Conservation (phyloP, 2,113 vertebrate species). For the Serinus canaria region DNA sequence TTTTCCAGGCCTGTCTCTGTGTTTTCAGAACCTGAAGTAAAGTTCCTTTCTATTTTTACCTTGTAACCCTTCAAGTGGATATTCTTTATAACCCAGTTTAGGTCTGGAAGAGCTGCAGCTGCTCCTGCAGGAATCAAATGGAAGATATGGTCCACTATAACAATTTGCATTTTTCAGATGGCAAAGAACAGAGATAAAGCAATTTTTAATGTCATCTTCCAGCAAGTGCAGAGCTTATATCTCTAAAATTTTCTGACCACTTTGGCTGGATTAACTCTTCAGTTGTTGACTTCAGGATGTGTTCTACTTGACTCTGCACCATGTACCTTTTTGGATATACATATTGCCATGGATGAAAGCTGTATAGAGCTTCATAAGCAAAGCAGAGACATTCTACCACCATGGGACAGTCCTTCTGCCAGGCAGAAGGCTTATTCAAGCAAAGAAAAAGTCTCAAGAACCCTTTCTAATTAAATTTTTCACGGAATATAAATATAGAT, state of each 20-base stretch:
- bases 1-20: neutral
- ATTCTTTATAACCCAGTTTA: neutral
- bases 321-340: neutral
- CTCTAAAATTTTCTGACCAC: neutral
- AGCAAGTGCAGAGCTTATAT: neutral
- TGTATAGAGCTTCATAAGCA: neutral
- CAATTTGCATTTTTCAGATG: neutral
- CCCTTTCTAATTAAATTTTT: neutral
- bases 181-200: neutral
- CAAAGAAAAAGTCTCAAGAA: neutral
- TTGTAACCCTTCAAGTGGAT: neutral
- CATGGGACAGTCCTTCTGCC: neutral
- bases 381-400: neutral
- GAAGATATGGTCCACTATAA: neutral
- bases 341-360: neutral
- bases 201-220: neutral
- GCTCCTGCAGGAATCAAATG: neutral
- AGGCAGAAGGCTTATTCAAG: neutral
- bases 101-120: neutral
- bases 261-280: neutral
- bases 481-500: neutral
- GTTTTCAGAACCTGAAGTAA: neutral
- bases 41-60: neutral
- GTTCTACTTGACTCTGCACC: neutral
- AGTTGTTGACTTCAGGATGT: neutral